These are phyloP conservation scores for Reinhardtius hippoglossoides DNA, from an alignment of 2,113 vertebrate genomes.

Conservation along the genomic window DNA sequence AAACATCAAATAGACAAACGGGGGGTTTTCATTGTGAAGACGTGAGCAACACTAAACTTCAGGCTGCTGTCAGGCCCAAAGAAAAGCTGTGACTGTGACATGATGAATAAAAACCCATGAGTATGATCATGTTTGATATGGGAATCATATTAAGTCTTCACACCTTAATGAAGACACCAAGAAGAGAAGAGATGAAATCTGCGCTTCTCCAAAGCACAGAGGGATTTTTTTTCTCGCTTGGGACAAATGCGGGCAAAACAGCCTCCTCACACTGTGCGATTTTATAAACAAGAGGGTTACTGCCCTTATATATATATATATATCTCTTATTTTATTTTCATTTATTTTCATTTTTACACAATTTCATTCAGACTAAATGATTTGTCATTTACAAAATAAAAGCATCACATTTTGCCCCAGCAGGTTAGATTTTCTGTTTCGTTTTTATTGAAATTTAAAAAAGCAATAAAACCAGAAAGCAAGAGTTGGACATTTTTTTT, in stretches of 20 bases:
- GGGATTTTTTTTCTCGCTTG: constrained; percentile 47
- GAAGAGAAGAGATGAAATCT: constrained; percentile 69
- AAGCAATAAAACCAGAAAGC: neutral
- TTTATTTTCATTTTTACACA: neutral
- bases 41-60: neutral
- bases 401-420: too few relatives aligned
- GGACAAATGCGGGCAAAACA: constrained; percentile 77
- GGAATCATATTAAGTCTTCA: neutral
- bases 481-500: too few relatives aligned
- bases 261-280: neutral
- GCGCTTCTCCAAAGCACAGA: constrained; percentile 66
- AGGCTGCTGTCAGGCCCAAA: neutral
- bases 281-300: neutral
- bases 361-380: too few relatives aligned
- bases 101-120: neutral
- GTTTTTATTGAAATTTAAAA: neutral
- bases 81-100: neutral
- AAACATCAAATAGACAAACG: neutral
- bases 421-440: neutral
- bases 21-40: neutral
- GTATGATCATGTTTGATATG: neutral
- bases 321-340: too few relatives aligned
- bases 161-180: neutral
- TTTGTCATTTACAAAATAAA: too few relatives aligned
- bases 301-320: too few relatives aligned